Evolutionary conservation across 2,797 vertebrate genomes (phyloP).

Genomic region (Rhincodon typus): DNA sequence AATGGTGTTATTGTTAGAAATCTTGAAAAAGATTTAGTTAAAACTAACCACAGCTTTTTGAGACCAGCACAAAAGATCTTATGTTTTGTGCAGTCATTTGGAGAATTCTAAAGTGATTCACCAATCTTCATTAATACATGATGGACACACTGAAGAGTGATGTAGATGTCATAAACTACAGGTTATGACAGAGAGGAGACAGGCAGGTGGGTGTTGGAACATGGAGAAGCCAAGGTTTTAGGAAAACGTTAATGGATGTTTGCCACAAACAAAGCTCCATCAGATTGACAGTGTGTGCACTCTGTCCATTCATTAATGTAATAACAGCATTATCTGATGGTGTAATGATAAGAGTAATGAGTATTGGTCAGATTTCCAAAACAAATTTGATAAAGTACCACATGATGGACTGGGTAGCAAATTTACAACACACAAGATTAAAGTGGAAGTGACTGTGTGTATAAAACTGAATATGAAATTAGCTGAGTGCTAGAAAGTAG

Average conservation of each 20-base stretch:
- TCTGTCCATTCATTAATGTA: background rate
- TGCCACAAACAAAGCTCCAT: background rate
- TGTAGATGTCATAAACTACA: background rate
- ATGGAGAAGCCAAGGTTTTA: background rate
- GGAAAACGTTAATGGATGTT: background rate
- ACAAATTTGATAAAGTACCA: background rate
- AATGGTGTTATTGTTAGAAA: background rate
- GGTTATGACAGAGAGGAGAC: background rate
- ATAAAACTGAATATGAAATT: too few relatives aligned
- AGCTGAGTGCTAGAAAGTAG: too few relatives aligned
- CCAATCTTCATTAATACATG: background rate
- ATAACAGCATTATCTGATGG: background rate
- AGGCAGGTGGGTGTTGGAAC: background rate
- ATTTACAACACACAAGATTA: too few relatives aligned
- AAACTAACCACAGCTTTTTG: background rate
- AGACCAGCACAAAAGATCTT: too few relatives aligned
- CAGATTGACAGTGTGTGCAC: background rate
- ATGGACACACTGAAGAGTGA: background rate
- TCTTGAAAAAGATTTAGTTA: background rate
- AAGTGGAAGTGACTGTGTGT: too few relatives aligned
- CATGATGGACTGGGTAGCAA: too few relatives aligned
- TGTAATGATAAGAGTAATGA: background rate
- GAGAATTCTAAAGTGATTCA: background rate
- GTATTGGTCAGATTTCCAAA: background rate
- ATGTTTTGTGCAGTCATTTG: too few relatives aligned